phyloP scores from a whole-genome alignment of 1,140 invertebrate genomes.

The Drosophila fuyamai region DNA sequence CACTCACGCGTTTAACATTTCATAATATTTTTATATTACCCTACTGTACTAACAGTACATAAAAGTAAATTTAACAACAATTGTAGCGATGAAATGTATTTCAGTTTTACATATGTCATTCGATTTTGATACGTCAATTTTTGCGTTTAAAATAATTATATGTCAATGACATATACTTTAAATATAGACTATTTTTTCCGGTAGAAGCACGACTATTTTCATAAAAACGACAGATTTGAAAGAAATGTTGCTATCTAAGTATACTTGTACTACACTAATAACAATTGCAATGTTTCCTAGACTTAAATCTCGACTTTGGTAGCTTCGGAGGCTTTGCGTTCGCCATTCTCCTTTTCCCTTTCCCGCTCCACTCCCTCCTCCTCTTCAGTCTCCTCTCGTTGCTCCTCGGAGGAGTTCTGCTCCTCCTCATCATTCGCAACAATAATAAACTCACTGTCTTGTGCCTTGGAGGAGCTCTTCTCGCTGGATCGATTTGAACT shows the following conservation, averaged over 20 bases:
- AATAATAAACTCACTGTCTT: neutral
- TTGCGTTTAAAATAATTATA: neutral
- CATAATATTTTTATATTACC: too few species aligned
- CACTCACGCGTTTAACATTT: neutral
- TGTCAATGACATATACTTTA: neutral
- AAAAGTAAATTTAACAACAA: neutral
- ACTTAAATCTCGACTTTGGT: slow-evolving; percentile 6
- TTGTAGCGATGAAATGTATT: neutral
- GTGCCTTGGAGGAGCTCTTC: neutral
- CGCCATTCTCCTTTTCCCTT: slow-evolving; percentile 12
- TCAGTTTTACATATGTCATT: slow-evolving; percentile 4
- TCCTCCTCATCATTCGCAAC: neutral
- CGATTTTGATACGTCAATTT: neutral
- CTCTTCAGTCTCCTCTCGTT: slow-evolving; percentile 2
- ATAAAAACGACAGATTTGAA: slow-evolving; percentile 10
- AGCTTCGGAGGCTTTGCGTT: neutral
- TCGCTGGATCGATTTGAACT: neutral
- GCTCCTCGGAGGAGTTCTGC: neutral
- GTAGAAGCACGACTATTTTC: neutral
- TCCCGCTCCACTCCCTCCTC: slow-evolving; percentile 7
- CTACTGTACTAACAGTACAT: neutral
- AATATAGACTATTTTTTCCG: neutral
- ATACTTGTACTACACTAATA: slow-evolving; percentile 24
- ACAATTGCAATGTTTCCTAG: slow-evolving; percentile 35
- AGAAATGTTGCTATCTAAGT: neutral